These are phyloP conservation scores for Melanerpes aurifrons DNA, from an alignment of 2,113 vertebrate species.

Conservation along the genomic window DNA sequence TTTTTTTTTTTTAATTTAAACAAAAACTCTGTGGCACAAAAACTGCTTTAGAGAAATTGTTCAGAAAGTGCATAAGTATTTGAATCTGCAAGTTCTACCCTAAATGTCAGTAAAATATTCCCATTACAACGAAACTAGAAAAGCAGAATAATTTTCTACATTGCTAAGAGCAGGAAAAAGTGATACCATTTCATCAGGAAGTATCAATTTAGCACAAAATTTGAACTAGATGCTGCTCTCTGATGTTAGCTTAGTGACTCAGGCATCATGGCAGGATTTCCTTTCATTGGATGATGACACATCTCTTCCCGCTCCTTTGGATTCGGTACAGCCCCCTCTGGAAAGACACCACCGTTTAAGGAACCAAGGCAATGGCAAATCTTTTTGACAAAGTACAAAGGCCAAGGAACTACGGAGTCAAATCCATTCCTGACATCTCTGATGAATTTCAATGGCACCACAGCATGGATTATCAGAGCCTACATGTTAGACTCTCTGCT, in stretches of 20 bases:
- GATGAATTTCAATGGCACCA: background rate
- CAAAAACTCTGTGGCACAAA: background rate
- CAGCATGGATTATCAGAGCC: background rate
- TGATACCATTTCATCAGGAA: background rate
- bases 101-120: background rate
- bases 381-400: conserved; percentile 21
- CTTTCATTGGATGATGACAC: background rate
- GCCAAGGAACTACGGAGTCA: background rate
- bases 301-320: conserved; percentile 19
- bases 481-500: background rate
- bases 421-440: conserved; percentile 17
- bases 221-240: background rate
- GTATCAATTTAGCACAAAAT: background rate
- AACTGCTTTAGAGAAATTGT: background rate
- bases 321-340: background rate
- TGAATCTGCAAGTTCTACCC: background rate
- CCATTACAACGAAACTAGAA: background rate
- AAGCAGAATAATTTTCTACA: background rate
- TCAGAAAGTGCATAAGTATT: background rate
- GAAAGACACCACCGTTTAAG: conserved; percentile 5
- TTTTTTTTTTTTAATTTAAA: background rate
- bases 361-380: conserved; percentile 20
- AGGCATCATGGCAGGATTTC: conserved; percentile 38
- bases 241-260: conserved; percentile 16
- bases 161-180: background rate